A percentile compares a stretch with the other conserved stretches of the same genome.
These are phyloP conservation scores for Euphonia xanthogaster DNA, from an alignment of 2,797 vertebrate species.

Conservation along the genomic window DNA sequence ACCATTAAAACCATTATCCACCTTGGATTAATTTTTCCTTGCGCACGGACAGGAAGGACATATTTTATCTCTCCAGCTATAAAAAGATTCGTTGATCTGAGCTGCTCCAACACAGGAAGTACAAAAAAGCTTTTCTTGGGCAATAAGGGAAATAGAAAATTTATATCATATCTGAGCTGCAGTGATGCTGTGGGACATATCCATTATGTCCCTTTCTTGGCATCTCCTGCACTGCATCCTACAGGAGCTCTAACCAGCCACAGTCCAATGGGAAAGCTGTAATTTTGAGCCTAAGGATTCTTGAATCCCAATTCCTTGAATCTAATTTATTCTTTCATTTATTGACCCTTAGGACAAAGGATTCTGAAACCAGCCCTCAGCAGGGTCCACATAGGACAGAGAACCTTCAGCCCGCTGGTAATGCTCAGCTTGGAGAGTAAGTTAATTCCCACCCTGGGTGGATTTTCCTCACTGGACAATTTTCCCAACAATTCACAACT, in stretches of 20 bases:
- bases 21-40: not conserved
- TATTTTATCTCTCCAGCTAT: not conserved
- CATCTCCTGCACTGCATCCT: not conserved
- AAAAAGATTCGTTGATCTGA: not conserved
- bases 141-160: not conserved
- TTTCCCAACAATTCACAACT: not conserved
- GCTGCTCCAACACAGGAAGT: not conserved
- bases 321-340: not conserved
- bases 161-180: not conserved
- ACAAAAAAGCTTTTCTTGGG: not conserved
- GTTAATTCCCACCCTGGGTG: not conserved
- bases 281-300: not conserved
- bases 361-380: slow-evolving; percentile 68
- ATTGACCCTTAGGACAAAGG: slow-evolving; percentile 47
- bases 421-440: slow-evolving; percentile 72
- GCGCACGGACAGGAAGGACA: accelerated
- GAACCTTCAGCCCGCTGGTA: slow-evolving; percentile 25
- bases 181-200: not conserved
- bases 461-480: not conserved
- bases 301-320: not conserved
- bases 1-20: not conserved
- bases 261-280: not conserved
- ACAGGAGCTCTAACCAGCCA: not conserved
- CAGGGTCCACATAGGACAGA: slow-evolving; percentile 70
- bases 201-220: not conserved